Evolutionary conservation across 2,888 invertebrate genomes (phyloP).

Genomic region (Holacanthella duospinosa): DNA sequence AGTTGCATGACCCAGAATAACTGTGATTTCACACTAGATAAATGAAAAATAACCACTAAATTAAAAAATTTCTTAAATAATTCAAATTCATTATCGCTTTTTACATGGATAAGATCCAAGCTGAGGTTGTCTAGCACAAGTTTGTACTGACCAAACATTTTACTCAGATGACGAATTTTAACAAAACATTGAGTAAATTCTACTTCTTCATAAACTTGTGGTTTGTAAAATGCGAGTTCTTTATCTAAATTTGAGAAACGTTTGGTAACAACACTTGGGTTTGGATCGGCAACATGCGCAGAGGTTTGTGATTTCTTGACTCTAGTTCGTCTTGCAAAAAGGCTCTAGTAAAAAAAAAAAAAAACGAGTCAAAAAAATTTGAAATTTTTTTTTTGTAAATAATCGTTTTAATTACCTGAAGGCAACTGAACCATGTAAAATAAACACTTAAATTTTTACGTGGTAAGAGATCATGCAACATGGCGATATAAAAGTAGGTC

Average conservation of each 20-base stretch:
- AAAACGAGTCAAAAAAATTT: neutral
- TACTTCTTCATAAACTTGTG: constrained; percentile 23
- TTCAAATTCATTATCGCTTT: neutral
- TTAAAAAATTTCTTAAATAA: neutral
- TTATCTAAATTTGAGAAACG: constrained; percentile 1
- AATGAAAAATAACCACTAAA: neutral
- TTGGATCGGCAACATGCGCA: neutral
- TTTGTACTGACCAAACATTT: constrained; percentile 24
- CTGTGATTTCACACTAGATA: constrained; percentile 23
- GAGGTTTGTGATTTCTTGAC: neutral
- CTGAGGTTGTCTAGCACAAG: constrained; percentile 25
- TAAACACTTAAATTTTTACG: neutral
- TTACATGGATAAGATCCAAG: constrained; percentile 20
- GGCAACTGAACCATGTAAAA: neutral
- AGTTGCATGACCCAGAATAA: constrained; percentile 23
- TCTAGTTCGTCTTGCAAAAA: neutral
- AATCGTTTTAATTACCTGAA: neutral
- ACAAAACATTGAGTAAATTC: constrained; percentile 16
- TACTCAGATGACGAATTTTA: constrained; percentile 20
- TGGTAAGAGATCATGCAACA: neutral
- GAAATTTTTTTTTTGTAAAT: neutral
- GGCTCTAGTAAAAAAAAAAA: neutral
- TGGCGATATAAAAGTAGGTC: neutral
- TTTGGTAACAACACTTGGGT: neutral
- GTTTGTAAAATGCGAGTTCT: constrained; percentile 26